Evolutionary conservation across 2,888 invertebrate species (phyloP).

Genomic region (Plemyria rubiginata): DNA sequence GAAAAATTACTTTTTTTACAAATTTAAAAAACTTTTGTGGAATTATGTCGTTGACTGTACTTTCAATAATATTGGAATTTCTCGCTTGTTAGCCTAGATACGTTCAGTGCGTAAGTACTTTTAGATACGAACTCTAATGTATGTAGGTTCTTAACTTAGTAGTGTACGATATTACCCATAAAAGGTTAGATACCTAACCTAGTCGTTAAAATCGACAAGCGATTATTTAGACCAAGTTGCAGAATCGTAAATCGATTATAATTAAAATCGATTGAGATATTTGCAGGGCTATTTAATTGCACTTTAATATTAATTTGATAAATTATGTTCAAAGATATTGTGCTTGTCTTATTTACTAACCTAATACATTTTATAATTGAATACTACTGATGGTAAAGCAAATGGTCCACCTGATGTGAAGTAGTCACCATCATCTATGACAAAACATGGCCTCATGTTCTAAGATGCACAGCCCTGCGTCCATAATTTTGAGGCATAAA

Average conservation of each 20-base stretch:
- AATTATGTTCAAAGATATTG: not conserved
- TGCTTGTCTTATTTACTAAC: too few relatives aligned
- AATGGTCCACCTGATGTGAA: too few relatives aligned
- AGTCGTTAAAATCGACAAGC: slow-evolving; percentile 7
- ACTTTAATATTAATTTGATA: not conserved
- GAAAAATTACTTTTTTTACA: too few relatives aligned
- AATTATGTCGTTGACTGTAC: not conserved
- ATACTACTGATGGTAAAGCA: too few relatives aligned
- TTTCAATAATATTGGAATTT: slow-evolving; percentile 9
- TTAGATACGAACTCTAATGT: not conserved
- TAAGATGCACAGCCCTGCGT: too few relatives aligned
- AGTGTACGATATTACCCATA: slow-evolving; percentile 19
- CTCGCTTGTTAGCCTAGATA: slow-evolving; percentile 23
- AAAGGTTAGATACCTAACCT: slow-evolving; percentile 12
- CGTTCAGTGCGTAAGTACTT: not conserved
- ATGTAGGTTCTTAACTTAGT: not conserved
- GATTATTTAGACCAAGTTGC: slow-evolving; percentile 20
- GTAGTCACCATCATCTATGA: too few relatives aligned
- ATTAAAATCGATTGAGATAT: slow-evolving; percentile 9
- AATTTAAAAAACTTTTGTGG: too few relatives aligned
- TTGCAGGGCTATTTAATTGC: not conserved
- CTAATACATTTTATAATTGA: too few relatives aligned
- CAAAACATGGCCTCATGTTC: too few relatives aligned
- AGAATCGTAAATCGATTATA: slow-evolving; percentile 18
- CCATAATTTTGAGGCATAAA: too few relatives aligned